phyloP scores from a whole-genome alignment of 2,113 vertebrate genomes.

The Dolichotis patagonum region DNA sequence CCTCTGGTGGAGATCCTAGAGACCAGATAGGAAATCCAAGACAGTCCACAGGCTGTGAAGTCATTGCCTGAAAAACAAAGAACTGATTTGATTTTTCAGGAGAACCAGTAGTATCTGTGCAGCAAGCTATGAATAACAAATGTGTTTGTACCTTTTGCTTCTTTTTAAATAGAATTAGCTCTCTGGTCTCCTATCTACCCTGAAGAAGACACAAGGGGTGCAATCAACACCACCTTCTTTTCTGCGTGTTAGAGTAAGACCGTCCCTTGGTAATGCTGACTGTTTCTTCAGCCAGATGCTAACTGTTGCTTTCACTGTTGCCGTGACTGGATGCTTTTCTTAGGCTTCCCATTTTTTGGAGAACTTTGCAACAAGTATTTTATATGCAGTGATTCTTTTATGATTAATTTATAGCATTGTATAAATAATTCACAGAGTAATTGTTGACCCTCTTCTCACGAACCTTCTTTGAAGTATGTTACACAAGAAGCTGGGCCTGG shows the following conservation, averaged over 20 bases:
- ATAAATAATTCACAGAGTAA: slow-evolving; percentile 65
- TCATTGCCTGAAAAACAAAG: slow-evolving; percentile 37
- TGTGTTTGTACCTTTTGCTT: not conserved
- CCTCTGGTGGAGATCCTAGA: not conserved
- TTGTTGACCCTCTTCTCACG: slow-evolving; percentile 22
- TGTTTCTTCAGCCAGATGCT: not conserved
- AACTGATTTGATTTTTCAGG: not conserved
- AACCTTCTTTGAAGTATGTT: slow-evolving; percentile 5
- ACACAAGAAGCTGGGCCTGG: slow-evolving; percentile 36
- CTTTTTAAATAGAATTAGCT: slow-evolving; percentile 12
- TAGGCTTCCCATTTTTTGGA: slow-evolving; percentile 43
- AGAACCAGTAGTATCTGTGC: not conserved
- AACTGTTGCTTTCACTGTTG: slow-evolving; percentile 3
- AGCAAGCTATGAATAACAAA: not conserved
- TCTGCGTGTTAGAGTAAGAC: not conserved
- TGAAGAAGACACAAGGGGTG: not conserved
- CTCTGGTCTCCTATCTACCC: not conserved
- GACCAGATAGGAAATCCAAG: not conserved
- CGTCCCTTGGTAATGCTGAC: not conserved
- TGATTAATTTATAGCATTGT: slow-evolving; percentile 1
- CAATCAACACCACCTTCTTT: slow-evolving; percentile 25
- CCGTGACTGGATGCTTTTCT: slow-evolving; percentile 31
- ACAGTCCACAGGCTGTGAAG: not conserved
- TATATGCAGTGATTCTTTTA: not conserved
- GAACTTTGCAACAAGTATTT: slow-evolving; percentile 45